A percentile compares a stretch with the other conserved stretches of the same genome.
Evolutionary conservation across 2,888 invertebrate genomes (phyloP).

Genomic region (Tubulanus polymorphus): DNA sequence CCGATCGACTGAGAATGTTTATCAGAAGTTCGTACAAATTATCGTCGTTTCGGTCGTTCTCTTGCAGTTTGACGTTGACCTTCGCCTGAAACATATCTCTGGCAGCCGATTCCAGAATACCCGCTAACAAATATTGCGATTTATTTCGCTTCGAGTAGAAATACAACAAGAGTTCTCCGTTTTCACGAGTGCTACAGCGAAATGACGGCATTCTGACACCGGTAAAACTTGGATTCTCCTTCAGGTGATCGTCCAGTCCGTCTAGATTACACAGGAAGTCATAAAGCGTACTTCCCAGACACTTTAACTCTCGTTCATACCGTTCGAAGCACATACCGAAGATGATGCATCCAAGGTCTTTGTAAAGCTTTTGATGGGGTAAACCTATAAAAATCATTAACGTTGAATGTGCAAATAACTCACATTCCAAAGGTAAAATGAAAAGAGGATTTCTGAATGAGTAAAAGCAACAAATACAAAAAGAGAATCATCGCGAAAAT

Average conservation of each 20-base stretch:
- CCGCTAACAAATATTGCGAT: constrained; percentile 92
- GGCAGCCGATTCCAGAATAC: constrained; percentile 95
- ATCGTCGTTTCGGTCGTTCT: constrained; percentile 82
- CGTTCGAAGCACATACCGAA: constrained; percentile 76
- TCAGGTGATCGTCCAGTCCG: constrained; percentile 90
- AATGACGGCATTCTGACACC: constrained; percentile 76
- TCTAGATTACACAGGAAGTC: constrained; percentile 95
- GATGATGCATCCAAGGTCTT: too few relatives aligned
- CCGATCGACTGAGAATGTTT: constrained; percentile 70
- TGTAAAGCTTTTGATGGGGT: too few relatives aligned
- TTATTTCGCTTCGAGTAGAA: constrained; percentile 94
- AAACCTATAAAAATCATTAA: too few relatives aligned
- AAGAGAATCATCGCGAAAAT: too few relatives aligned
- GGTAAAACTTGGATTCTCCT: constrained; percentile 75
- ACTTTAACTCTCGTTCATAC: constrained; percentile 92
- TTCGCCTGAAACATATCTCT: constrained; percentile 88
- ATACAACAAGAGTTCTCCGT: constrained; percentile 64
- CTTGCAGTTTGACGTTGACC: too few relatives aligned
- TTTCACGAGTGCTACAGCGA: constrained; percentile 62
- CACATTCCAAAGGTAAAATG: too few relatives aligned
- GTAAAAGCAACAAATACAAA: too few relatives aligned
- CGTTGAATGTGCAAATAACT: too few relatives aligned
- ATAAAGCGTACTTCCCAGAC: constrained; percentile 86
- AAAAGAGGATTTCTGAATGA: too few relatives aligned
- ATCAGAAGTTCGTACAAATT: constrained; percentile 85